These are phyloP conservation scores for Aphelocoma californica DNA, from an alignment of 2,797 vertebrate species.

Conservation along the genomic window DNA sequence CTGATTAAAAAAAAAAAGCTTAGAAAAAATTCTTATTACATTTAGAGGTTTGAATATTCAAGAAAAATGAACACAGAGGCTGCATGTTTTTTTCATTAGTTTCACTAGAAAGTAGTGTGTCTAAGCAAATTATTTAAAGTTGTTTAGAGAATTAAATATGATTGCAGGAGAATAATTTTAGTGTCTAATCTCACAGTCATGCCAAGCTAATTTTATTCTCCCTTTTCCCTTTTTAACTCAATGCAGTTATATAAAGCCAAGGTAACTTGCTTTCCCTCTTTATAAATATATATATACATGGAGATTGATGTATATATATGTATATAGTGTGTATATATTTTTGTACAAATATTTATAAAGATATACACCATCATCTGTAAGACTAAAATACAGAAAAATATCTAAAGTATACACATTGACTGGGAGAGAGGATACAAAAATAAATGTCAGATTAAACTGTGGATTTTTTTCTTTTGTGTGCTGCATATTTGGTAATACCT, in stretches of 20 bases:
- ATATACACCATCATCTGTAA: background rate
- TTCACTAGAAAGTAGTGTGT: background rate
- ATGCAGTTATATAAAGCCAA: background rate
- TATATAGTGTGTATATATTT: background rate
- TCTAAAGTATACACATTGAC: background rate
- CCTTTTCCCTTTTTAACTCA: background rate
- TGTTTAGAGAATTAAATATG: slow-evolving; percentile 26
- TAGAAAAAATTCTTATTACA: background rate
- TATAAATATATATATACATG: background rate
- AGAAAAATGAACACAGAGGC: background rate
- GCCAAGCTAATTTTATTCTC: slow-evolving; percentile 28
- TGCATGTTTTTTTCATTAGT: background rate
- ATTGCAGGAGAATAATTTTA: slow-evolving; percentile 5
- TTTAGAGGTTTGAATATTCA: background rate
- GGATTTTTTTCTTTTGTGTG: background rate
- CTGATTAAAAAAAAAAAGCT: background rate
- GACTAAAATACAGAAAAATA: background rate
- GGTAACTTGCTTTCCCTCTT: background rate
- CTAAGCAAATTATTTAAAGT: slow-evolving; percentile 20
- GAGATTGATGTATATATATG: background rate
- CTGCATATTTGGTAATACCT: background rate
- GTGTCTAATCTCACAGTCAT: slow-evolving; percentile 19
- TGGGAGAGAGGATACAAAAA: background rate
- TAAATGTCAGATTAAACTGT: background rate
- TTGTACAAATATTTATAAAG: background rate